Evolutionary conservation across 2,888 invertebrate genomes (phyloP), one percentile per base, ranked within the genome.

Genomic region (Drosophila ustulata): DNA sequence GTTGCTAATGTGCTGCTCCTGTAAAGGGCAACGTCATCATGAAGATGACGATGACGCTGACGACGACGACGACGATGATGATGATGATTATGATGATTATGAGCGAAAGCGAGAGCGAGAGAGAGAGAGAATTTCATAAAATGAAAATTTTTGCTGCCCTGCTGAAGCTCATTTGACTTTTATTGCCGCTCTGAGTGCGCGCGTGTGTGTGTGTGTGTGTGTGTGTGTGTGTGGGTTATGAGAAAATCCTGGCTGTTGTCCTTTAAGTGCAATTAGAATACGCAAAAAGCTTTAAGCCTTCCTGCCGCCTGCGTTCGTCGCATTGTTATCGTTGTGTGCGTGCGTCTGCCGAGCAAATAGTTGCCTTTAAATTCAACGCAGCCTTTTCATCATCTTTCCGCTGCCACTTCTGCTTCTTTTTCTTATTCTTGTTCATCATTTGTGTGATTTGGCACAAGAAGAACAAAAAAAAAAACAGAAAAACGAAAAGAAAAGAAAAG

Each of bases 211-310:
- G 26, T 39, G 49, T 37, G 43, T 43, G 26, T 32, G 45, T 34
- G 32, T 55, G 49, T 64, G 49, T 43, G 30, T 64, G 53, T 61
- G 56, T 46, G 43, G 23, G 47, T 50, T 64, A 61, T 43, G 67
- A 45, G 67, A 32, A 65, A 47, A 64, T 68, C 53, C 63, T 39
- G 52, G 25, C 41, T 52, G 71, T 39, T 47, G 73, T 68, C 59
- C 77, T 63, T 66, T 51, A 77, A 75, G 65, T 75, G 75, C 75
- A 75, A 75, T 75, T 75, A 75, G 69, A 75, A 77, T 72, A 69
- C 65, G 62, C 56, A 66, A 23, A 37, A 37, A 45, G 66, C 75
- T 69, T 59, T 49, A 75, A 72, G 75, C 72, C 61, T 58, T 58
- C 47, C 57, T 30, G 6, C 30, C 34, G 34, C 34, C 34, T 34